Evolutionary conservation across 2,797 vertebrate genomes (phyloP).

Genomic region (Dryobates pubescens): DNA sequence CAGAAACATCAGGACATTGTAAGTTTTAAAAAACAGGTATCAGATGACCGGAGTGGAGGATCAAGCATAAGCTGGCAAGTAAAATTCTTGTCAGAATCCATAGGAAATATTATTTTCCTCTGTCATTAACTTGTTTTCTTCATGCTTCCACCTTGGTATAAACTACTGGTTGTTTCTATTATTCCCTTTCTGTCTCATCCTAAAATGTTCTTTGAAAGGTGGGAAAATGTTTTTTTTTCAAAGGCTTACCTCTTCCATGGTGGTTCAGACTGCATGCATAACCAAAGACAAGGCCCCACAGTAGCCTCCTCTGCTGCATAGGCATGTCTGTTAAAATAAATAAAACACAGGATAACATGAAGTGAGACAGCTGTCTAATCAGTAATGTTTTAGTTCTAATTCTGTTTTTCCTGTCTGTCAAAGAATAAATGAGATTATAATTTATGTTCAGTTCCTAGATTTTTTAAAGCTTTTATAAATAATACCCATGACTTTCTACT

Average conservation of each 20-base stretch:
- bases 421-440: not conserved
- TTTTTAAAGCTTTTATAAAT: not conserved
- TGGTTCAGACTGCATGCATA: not conserved
- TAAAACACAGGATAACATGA: not conserved
- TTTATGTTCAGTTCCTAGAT: not conserved
- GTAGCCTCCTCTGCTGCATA: not conserved
- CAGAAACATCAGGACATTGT: not conserved
- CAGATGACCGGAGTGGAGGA: not conserved
- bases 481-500: rapidly evolving
- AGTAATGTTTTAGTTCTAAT: not conserved
- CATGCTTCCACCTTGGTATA: not conserved
- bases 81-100: not conserved
- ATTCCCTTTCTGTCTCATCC: not conserved
- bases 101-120: not conserved
- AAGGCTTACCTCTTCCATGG: not conserved
- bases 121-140: not conserved
- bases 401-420: not conserved
- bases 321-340: not conserved
- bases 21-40: not conserved
- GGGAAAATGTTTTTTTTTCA: not conserved
- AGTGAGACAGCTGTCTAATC: not conserved
- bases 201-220: not conserved
- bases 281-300: not conserved
- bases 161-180: not conserved
- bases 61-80: not conserved